Conservation (phyloP, 2,797 vertebrate species). For the Coregonus suidteri region DNA sequence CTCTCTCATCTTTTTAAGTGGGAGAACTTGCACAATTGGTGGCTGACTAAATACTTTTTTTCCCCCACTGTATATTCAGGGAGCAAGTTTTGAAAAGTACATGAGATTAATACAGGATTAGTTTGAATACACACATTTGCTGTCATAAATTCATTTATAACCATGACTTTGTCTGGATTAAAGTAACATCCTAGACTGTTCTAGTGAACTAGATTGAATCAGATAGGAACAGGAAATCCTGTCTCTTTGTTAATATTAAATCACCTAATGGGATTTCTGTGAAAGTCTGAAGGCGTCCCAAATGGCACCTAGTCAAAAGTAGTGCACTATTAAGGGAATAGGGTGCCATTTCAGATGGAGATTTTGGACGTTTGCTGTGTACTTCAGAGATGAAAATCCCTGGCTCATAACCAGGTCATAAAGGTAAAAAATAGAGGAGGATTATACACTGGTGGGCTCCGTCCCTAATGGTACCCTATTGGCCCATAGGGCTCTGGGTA, state of each 20-base stretch:
- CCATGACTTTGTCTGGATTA: neutral
- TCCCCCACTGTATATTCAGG: neutral
- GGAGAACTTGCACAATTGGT: no score
- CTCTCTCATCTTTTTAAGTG: no score
- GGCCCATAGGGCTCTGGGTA: no score
- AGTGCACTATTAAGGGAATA: neutral
- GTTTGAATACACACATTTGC: neutral
- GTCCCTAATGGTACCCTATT: no score
- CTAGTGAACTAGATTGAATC: neutral
- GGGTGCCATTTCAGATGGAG: neutral
- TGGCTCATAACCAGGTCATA: no score
- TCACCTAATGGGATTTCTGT: neutral
- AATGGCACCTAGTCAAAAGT: neutral
- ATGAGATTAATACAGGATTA: neutral
- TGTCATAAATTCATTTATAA: neutral
- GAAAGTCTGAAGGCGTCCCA: neutral
- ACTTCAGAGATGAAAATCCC: no score
- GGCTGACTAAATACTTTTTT: no score
- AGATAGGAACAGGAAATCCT: neutral
- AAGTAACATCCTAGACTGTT: neutral
- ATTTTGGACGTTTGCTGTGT: no score
- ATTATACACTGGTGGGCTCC: no score
- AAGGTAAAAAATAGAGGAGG: no score
- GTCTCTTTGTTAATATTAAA: neutral
- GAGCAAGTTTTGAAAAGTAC: neutral